A percentile compares a stretch with the other conserved stretches of the same genome.
Conservation (phyloP, 37 sponge, comb jelly and placozoan genomes). For the Aphrocallistes beatrix region DNA sequence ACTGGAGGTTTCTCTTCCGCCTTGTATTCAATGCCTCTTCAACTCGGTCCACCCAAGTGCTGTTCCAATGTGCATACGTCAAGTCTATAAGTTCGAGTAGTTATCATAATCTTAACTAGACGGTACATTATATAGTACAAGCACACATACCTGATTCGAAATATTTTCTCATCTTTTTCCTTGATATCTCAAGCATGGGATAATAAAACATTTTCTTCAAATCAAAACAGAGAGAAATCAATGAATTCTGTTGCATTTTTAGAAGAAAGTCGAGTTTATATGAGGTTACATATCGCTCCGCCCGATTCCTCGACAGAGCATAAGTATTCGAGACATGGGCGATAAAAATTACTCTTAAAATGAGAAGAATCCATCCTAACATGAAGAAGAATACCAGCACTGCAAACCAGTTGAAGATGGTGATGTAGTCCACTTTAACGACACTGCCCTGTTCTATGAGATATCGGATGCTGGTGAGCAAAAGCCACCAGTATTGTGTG, state of each 20-base stretch:
- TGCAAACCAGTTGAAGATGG: neutral
- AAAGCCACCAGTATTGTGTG: neutral
- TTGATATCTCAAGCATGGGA: neutral
- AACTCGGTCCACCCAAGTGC: conserved; percentile 7
- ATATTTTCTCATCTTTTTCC: neutral
- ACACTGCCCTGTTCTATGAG: conserved; percentile 11
- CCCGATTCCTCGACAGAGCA: neutral
- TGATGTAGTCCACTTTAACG: conserved; percentile 2
- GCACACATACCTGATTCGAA: neutral
- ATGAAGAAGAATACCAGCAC: neutral
- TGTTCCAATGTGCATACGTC: neutral
- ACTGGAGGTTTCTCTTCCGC: neutral
- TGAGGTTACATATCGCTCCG: neutral
- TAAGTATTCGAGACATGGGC: neutral
- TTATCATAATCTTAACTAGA: too few species aligned
- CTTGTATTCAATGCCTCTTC: neutral
- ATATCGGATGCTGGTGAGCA: neutral
- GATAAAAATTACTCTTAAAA: neutral
- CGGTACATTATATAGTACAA: neutral
- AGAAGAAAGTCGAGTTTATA: neutral
- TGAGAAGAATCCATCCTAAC: neutral
- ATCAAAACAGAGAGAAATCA: neutral
- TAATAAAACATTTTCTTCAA: neutral
- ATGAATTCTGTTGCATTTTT: neutral
- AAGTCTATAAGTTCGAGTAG: neutral